Evolutionary conservation across 2,888 invertebrate genomes (phyloP).

Genomic region (Eristalinus sepulchralis): DNA sequence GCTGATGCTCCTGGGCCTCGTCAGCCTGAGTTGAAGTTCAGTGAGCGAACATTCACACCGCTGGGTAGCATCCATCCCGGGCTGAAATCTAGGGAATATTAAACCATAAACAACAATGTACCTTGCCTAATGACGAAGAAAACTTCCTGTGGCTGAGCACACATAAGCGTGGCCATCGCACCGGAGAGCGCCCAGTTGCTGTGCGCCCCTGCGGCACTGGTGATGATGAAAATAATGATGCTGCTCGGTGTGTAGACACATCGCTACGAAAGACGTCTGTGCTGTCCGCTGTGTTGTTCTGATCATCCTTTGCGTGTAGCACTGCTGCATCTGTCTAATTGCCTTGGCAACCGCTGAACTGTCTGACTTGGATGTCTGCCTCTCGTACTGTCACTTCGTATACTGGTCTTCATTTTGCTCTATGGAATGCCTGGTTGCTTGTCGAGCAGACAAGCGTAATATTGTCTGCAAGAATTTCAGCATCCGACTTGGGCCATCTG

Average conservation of each 20-base stretch:
- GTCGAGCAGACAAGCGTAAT: slow-evolving; percentile 1
- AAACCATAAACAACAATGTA: slow-evolving; percentile 41
- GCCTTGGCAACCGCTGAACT: neutral
- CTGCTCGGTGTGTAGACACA: neutral
- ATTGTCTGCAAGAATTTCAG: slow-evolving; percentile 19
- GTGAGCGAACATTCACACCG: neutral
- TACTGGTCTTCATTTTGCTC: slow-evolving; percentile 16
- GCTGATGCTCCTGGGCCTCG: neutral
- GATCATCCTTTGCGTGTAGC: neutral
- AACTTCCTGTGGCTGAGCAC: slow-evolving; percentile 16
- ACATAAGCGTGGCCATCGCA: neutral
- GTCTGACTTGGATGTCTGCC: neutral
- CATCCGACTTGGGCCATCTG: neutral
- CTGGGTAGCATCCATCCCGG: neutral
- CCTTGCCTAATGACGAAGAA: slow-evolving; percentile 34
- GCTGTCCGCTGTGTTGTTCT: neutral
- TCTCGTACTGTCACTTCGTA: neutral
- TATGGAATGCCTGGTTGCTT: neutral
- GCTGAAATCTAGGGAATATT: slow-evolving; percentile 17
- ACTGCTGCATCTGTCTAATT: neutral
- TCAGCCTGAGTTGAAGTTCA: slow-evolving; percentile 1
- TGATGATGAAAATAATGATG: slow-evolving; percentile 8
- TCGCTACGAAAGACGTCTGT: neutral
- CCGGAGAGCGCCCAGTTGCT: neutral
- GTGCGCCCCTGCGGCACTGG: slow-evolving; percentile 1